Conservation (phyloP, 2,888 invertebrate genomes). For the Tipula helvola region DNA sequence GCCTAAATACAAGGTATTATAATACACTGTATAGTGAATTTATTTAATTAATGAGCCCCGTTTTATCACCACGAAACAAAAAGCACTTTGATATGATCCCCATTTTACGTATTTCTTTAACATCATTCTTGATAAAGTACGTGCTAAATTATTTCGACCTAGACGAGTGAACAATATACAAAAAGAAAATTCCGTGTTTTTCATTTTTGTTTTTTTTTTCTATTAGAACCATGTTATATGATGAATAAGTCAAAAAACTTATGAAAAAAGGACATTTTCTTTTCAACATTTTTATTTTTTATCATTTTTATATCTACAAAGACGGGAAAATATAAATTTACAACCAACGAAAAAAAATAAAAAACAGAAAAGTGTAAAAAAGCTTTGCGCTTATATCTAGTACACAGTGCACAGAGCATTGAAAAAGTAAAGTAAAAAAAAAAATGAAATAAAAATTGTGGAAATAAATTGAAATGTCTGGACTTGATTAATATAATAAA, state of each 20-base stretch:
- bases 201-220: background rate
- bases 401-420: background rate
- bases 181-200: background rate
- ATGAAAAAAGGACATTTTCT: background rate
- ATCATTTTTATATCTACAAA: background rate
- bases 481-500: slow-evolving; percentile 4
- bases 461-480: slow-evolving; percentile 4
- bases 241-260: background rate
- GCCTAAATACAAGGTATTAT: background rate
- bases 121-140: background rate
- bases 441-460: background rate
- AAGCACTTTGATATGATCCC: background rate
- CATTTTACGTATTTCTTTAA: background rate
- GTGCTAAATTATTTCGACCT: background rate
- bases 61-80: background rate
- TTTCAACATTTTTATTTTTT: background rate
- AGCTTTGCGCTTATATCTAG: background rate
- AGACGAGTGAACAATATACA: background rate
- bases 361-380: background rate
- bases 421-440: background rate
- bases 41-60: background rate
- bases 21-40: background rate
- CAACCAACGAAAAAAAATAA: background rate
- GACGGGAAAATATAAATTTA: background rate
- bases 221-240: background rate